phyloP scores from a whole-genome alignment of 2,888 invertebrate species.

The Cataglyphis albicans region DNA sequence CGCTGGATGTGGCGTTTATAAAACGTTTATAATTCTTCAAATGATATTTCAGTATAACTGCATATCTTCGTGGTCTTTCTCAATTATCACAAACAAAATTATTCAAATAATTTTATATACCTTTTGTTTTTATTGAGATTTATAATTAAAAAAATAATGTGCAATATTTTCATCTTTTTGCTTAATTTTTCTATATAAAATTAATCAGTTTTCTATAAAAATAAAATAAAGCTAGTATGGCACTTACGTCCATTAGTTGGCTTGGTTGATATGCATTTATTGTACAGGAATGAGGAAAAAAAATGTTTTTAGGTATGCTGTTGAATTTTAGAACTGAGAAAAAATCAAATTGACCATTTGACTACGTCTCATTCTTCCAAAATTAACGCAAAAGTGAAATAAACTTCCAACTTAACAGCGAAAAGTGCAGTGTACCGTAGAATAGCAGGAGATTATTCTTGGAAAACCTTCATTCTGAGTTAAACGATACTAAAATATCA shows the following conservation, averaged over 20 bases:
- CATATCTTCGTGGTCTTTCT: neutral
- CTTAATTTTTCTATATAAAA: neutral
- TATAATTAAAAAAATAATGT: neutral
- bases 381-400: neutral
- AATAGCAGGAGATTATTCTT: constrained; percentile 43
- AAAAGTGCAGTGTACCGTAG: neutral
- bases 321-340: neutral
- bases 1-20: neutral
- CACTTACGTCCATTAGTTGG: neutral
- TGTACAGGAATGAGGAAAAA: neutral
- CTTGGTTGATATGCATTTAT: neutral
- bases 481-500: constrained; percentile 29
- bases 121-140: neutral
- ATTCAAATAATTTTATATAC: neutral
- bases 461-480: constrained; percentile 27
- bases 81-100: neutral
- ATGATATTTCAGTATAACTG: neutral
- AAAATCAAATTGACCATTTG: neutral
- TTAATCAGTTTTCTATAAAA: neutral
- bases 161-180: neutral
- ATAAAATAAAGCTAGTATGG: neutral
- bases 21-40: neutral
- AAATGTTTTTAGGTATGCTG: neutral
- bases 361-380: neutral
- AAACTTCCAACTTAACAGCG: neutral